These are phyloP conservation scores for Brachyptera putata DNA, from an alignment of 2,888 invertebrate species.

Conservation along the genomic window DNA sequence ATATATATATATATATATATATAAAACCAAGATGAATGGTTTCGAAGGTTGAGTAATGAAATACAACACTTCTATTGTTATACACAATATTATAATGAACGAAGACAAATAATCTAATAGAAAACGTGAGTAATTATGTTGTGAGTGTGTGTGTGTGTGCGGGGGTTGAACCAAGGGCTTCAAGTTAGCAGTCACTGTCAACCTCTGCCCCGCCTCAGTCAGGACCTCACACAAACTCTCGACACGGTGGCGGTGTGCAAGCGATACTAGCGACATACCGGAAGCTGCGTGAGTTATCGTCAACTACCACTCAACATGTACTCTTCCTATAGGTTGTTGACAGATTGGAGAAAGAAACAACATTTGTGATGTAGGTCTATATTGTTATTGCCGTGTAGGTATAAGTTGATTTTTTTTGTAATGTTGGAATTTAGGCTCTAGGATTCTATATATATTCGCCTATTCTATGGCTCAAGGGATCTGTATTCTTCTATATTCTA, in stretches of 20 bases:
- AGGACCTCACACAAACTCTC: slow-evolving; percentile 2
- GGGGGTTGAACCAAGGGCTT: slow-evolving; percentile 17
- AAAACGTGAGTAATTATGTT: background rate
- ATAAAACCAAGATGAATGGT: no score
- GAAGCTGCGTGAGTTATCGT: background rate
- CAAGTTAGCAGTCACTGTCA: slow-evolving; percentile 25
- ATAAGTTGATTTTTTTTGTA: no score
- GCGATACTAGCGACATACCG: no score
- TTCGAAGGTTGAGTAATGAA: background rate
- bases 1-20: background rate
- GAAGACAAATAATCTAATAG: background rate
- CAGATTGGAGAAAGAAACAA: background rate
- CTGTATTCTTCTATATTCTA: no score
- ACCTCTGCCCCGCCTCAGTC: background rate
- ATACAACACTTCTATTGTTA: background rate
- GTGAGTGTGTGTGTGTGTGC: background rate
- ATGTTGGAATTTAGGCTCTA: no score
- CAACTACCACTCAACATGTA: background rate
- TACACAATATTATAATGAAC: no score
- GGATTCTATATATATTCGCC: no score
- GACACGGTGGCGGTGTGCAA: no score
- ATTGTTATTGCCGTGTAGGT: background rate
- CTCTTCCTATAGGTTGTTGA: background rate
- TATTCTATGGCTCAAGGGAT: no score
- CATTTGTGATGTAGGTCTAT: background rate